Evolutionary conservation across 2,888 invertebrate species (phyloP), one percentile per base, ranked within the genome.

Genomic region (Drosophila trichaetosa): DNA sequence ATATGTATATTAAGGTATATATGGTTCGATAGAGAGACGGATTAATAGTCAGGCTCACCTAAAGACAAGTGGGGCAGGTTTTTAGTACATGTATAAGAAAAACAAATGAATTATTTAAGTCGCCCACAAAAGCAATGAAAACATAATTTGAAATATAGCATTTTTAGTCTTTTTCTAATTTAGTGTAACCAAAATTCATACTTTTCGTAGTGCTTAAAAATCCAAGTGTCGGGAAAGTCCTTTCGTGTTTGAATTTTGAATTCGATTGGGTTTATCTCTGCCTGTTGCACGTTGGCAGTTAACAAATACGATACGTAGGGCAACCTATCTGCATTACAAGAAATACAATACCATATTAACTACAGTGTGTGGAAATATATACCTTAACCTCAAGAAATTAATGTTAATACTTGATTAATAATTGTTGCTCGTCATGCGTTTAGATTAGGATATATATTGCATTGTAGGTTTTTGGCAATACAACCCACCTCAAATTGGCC

Each of bases 401-500:
- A 46, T 46, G 46, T 61, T 52, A 65, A 36, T 65, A 64, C 27
- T 46, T 10, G 46, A 38, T 56, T 59, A 52, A 51, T 70, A 52
- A 40, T 70, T 6, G n/a, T 48, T 57, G 59, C 61, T 34, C 52
- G 51, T 53, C 69, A 69, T 68, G 76, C 57, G 58, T 42, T 58
- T 46, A 46, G 7, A 24, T 46, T 46, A 24, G 4, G 46, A 21
- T 42, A 21, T 42, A 21, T 21, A 42, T 42, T 42, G 42, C 21
- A 46, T 24, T 46, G 46, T 24, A 29, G 42, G 53, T 8, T 58
- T 34, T 59, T 24, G 68, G 51, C 53, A 49, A 31, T 8, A 16
- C 7, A 62, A 86, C 82, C 71, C 72, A 81, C 89, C 89, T 84
- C 63, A 33, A 40, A 54, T 64, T 73, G 29, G 33, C 38, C 7